These are phyloP conservation scores for Sisyra nigra DNA, from an alignment of 2,888 invertebrate genomes.

Conservation along the genomic window DNA sequence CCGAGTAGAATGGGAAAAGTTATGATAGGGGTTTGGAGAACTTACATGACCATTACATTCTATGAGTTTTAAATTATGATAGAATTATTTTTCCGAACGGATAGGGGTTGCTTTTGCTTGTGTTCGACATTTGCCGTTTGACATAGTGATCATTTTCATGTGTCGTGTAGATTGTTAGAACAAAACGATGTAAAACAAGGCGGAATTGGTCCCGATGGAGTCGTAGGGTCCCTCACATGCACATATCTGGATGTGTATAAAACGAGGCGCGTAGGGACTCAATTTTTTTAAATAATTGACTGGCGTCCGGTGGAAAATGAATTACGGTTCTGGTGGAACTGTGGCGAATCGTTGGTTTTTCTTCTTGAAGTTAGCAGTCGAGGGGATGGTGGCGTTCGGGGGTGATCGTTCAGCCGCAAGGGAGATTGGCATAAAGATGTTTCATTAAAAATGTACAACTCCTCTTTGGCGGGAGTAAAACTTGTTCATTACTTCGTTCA, in stretches of 20 bases:
- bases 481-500: background rate
- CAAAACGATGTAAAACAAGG: constrained; percentile 35
- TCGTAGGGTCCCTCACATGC: too few species aligned
- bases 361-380: too few species aligned
- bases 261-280: constrained; percentile 31
- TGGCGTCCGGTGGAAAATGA: constrained; percentile 34
- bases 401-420: background rate
- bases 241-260: constrained; percentile 15
- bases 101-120: too few species aligned
- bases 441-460: constrained; percentile 2
- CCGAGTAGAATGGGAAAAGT: too few species aligned
- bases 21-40: too few species aligned
- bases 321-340: constrained; percentile 22
- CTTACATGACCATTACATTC: too few species aligned
- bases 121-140: too few species aligned
- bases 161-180: constrained; percentile 27
- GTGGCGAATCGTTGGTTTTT: background rate
- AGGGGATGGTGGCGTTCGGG: background rate
- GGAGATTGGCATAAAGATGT: background rate
- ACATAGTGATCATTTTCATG: too few species aligned
- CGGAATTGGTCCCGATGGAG: constrained; percentile 24
- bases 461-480: background rate
- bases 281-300: constrained; percentile 36
- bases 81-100: too few species aligned
- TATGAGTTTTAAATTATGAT: too few species aligned